Evolutionary conservation across 2,113 vertebrate species (phyloP).

Genomic region (Rana temporaria): DNA sequence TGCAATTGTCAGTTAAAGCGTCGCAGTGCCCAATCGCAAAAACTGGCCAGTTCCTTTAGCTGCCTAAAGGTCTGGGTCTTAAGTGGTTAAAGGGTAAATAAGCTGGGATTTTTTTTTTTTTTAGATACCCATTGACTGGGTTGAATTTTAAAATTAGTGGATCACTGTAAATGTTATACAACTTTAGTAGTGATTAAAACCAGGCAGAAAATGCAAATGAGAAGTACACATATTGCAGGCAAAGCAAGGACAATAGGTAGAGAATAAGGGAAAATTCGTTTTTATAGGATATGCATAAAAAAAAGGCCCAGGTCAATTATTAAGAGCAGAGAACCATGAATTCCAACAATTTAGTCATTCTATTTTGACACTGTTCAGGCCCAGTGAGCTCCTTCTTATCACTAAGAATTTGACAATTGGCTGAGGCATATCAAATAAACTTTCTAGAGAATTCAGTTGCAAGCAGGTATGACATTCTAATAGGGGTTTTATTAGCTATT

Average conservation of each 20-base stretch:
- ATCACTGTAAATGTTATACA: too few relatives aligned
- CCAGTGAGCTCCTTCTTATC: slow-evolving; percentile 83
- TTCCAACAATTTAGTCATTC: slow-evolving; percentile 80
- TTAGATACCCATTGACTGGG: too few relatives aligned
- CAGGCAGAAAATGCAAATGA: slow-evolving; percentile 30
- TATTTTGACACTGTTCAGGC: slow-evolving; percentile 77
- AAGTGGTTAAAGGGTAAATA: too few relatives aligned
- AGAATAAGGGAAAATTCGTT: slow-evolving; percentile 78
- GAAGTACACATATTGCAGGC: slow-evolving; percentile 66
- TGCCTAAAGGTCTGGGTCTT: too few relatives aligned
- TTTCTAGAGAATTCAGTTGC: slow-evolving; percentile 83
- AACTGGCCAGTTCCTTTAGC: too few relatives aligned
- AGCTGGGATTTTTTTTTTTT: too few relatives aligned
- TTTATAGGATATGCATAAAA: slow-evolving; percentile 73
- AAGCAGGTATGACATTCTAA: slow-evolving; percentile 93
- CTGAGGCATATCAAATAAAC: slow-evolving; percentile 87
- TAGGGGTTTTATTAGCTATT: slow-evolving; percentile 85
- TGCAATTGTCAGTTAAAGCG: too few relatives aligned
- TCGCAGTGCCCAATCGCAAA: too few relatives aligned
- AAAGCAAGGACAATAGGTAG: slow-evolving; percentile 79
- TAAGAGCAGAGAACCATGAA: slow-evolving; percentile 80
- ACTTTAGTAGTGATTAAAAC: background rate
- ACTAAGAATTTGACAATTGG: slow-evolving; percentile 86
- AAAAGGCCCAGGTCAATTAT: slow-evolving; percentile 83
- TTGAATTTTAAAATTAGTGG: too few relatives aligned